These are phyloP conservation scores for Ictalurus punctatus DNA, from an alignment of 2,113 vertebrate species.

Conservation along the genomic window DNA sequence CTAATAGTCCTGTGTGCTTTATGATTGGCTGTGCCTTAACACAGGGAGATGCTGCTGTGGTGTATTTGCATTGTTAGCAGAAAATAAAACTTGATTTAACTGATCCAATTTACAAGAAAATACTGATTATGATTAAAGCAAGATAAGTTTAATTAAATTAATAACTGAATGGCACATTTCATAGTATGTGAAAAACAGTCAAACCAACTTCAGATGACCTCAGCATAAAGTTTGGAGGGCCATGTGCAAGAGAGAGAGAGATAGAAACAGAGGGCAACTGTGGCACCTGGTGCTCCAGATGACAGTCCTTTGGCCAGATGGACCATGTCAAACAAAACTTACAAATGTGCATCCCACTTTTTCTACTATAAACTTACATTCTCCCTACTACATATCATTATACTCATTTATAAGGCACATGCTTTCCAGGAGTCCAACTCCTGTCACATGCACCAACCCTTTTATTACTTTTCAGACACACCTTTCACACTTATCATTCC, in stretches of 20 bases:
- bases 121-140: not conserved
- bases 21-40: not conserved
- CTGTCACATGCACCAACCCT: not conserved
- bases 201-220: slow-evolving; percentile 45
- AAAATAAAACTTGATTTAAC: not conserved
- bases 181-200: not conserved
- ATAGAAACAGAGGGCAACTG: slow-evolving; percentile 50
- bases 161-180: not conserved
- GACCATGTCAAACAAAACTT: slow-evolving; percentile 56
- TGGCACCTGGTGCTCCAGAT: slow-evolving; percentile 80
- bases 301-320: slow-evolving; percentile 74
- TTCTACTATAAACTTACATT: not conserved
- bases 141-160: not conserved
- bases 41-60: not conserved
- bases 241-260: slow-evolving; percentile 59
- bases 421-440: not conserved
- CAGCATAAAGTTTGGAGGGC: slow-evolving; percentile 62
- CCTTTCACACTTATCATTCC: not conserved
- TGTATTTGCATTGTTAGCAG: slow-evolving; percentile 11
- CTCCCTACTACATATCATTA: not conserved
- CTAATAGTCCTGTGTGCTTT: not conserved
- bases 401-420: slow-evolving; percentile 25
- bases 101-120: not conserved
- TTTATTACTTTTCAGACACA: not conserved
- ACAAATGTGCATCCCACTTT: slow-evolving; percentile 30